Evolutionary conservation across 1,140 invertebrate species (phyloP), one percentile per base, ranked within the genome.

Genomic region (Wiebesia pumilae): DNA sequence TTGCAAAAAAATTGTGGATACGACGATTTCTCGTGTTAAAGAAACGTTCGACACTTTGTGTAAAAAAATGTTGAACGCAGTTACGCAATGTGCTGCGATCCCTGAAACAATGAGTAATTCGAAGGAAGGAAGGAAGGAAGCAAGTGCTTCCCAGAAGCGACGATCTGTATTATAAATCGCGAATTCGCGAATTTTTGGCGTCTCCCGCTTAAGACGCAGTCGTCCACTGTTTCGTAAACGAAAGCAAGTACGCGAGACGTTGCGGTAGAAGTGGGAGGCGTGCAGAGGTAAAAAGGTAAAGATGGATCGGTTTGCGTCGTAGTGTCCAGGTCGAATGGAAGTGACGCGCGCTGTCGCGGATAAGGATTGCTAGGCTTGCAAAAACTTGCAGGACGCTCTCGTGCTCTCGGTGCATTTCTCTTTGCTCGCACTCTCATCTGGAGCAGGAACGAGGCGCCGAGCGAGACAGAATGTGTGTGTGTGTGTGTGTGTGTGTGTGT

Each of bases 361-460:
- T 0, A 71, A 38, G 33, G 67, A 19, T 33, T 30, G 67, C 21
- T 54, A 62, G 58, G 58, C 2, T 7, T 35, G 67, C 67, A 83
- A 83, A 83, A 83, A 83, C 81, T 83, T 82, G 67, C 62, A 51
- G 65, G 79, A 67, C 80, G 6, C 0, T 79, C 33, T 35, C 73
- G 9, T 19, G 73, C 38, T 24, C 12, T n/a, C 27, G 9, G 30
- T 35, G 77, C 35, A 0, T 43, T 58, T 27, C 51, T 35, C 30
- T 40, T 54, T 30, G 38, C 80, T 81, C 80, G 58, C 80, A 69
- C 65, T 69, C 80, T 81, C 80, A 81, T 79, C 54, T 85, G 77
- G 83, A 85, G 27, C 83, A 79, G 16, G 54, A 33, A 62, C 58
- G 58, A 62, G 24, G 71, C 33, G 69, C 40, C 27, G 51, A 38